A percentile compares a stretch with the other conserved stretches of the same genome.
phyloP scores from a whole-genome alignment of 2,797 vertebrate genomes.

The Enteromius anoplus region DNA sequence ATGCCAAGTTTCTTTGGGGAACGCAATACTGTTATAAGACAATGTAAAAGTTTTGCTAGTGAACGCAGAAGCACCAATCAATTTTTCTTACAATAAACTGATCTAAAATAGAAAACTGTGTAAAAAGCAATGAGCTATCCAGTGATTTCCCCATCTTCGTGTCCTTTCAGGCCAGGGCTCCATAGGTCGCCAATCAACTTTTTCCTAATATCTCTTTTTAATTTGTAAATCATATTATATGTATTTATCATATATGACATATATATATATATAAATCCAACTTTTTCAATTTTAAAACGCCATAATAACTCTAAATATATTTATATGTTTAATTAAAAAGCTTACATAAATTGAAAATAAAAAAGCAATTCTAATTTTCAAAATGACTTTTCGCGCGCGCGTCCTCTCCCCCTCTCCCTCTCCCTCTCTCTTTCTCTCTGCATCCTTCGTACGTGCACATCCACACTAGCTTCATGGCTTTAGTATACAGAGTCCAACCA shows the following conservation, averaged over 20 bases:
- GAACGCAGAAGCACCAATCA: background rate
- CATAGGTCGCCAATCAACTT: background rate
- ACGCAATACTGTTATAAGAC: too few relatives aligned
- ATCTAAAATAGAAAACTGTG: background rate
- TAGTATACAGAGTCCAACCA: slow-evolving; percentile 81
- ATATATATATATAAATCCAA: background rate
- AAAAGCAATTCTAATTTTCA: background rate
- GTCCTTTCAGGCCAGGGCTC: background rate
- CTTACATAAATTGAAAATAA: too few relatives aligned
- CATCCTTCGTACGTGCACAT: slow-evolving; percentile 88
- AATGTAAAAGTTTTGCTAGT: background rate
- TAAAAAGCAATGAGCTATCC: too few relatives aligned
- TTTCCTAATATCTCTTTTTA: background rate
- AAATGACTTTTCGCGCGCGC: slow-evolving; percentile 24
- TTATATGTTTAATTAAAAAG: too few relatives aligned
- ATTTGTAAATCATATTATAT: background rate
- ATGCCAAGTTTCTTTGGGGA: background rate
- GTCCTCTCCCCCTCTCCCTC: slow-evolving; percentile 28
- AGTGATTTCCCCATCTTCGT: too few relatives aligned
- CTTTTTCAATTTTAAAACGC: background rate
- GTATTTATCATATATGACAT: background rate
- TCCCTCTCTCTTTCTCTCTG: slow-evolving; percentile 67
- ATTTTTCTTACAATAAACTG: too few relatives aligned
- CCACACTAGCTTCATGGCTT: slow-evolving; percentile 88
- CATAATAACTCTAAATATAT: background rate